Evolutionary conservation across 2,797 vertebrate genomes (phyloP), one percentile per base, ranked within the genome.

Genomic region (Falco concolor): DNA sequence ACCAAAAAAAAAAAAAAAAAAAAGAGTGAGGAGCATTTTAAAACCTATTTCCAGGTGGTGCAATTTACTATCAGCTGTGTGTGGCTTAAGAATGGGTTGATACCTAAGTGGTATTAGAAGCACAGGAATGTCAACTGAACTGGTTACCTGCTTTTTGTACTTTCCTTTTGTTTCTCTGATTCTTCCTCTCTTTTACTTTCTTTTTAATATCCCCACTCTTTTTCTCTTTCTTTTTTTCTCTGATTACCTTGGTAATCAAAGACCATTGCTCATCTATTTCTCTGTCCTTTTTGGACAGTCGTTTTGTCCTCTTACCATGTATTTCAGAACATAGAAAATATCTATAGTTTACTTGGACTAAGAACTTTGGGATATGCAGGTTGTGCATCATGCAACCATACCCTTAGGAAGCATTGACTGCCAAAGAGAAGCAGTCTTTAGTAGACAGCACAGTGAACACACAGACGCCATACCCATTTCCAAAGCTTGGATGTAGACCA

Each of bases 211-310:
- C 65, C 6, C 5, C 8, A 59, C 4, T 47, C 2, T 56, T 15
- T 60, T 22, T 6, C 0, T 17, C 5, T 54, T 5, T 38, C 3
- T 22, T 20, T 44, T 23, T 8, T 8, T 0, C 13, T 79, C 24
- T 64, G 16, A 75, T 90, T 59, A 40, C 25, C 6, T 8, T 38
- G 14, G 25, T 42, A 53, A 49, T 45, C 45, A 57, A 83, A 38
- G 21, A 42, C 9, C 18, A 17, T 10, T 53, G 21, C 21, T 79
- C 20, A 83, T 60, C 38, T 81, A 12, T 60, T 67, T 57, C 22
- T 65, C 16, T 22, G 32, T 59, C 30, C 40, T 65, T 85, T 57
- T 59, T 73, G 63, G 23, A 54, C 13, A 69, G n/a, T 27, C 3
- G 0, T 32, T 21, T 5, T 34, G 54, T 11, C 7, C 15, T 50